Evolutionary conservation across 2,888 invertebrate species (phyloP).

Genomic region (Chironomus riparius): DNA sequence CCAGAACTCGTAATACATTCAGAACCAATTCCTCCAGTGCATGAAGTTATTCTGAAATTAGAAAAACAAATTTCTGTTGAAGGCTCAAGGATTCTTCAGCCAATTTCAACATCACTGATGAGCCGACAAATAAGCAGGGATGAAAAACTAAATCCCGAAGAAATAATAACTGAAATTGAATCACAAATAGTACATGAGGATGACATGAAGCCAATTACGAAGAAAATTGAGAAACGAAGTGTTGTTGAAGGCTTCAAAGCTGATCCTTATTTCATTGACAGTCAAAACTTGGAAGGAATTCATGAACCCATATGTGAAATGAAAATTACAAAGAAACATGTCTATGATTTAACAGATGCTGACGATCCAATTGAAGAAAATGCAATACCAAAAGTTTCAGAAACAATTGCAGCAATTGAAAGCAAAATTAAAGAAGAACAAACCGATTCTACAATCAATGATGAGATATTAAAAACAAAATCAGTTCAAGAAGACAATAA

Average conservation of each 20-base stretch:
- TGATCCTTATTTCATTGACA: slow-evolving; percentile 2
- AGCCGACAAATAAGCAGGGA: not conserved
- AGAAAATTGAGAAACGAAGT: not conserved
- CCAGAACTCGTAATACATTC: slow-evolving; percentile 28
- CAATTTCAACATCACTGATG: too few species aligned
- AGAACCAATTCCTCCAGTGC: slow-evolving; percentile 34
- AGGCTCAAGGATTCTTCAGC: not conserved
- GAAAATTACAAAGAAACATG: slow-evolving; percentile 31
- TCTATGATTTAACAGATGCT: slow-evolving; percentile 26
- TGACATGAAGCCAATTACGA: not conserved
- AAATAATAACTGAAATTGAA: slow-evolving; percentile 29
- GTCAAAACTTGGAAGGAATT: slow-evolving; percentile 29
- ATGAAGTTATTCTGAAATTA: slow-evolving; percentile 36
- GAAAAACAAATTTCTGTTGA: slow-evolving; percentile 34
- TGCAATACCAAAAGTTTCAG: slow-evolving; percentile 30
- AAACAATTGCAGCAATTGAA: slow-evolving; percentile 38
- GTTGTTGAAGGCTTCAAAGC: not conserved
- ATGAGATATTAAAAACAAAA: not conserved
- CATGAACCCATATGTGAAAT: slow-evolving; percentile 35
- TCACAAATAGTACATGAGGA: slow-evolving; percentile 28
- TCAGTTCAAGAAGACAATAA: slow-evolving; percentile 12
- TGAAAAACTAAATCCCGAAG: slow-evolving; percentile 28
- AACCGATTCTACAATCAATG: not conserved
- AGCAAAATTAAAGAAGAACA: slow-evolving; percentile 37
- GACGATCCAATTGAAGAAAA: slow-evolving; percentile 30